phyloP scores from a whole-genome alignment of 2,113 vertebrate species.

The Tupaia tana region DNA sequence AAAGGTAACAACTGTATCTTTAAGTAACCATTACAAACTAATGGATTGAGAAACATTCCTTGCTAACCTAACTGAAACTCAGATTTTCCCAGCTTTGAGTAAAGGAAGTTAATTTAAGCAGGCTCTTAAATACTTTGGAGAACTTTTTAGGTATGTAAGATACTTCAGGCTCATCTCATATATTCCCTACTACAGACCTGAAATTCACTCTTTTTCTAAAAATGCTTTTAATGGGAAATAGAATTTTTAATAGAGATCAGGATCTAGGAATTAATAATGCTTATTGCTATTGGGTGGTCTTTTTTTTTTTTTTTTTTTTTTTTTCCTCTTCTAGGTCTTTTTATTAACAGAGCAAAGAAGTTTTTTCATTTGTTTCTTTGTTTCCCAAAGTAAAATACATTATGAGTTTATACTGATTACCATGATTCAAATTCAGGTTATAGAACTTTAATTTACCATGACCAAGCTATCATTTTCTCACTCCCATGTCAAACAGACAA shows the following conservation, averaged over 20 bases:
- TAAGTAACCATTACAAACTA: not conserved
- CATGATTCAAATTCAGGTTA: not conserved
- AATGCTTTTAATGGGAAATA: not conserved
- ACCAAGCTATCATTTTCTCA: not conserved
- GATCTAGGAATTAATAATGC: not conserved
- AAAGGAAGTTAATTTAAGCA: not conserved
- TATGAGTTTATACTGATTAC: not conserved
- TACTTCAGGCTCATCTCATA: not conserved
- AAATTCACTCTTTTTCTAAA: not conserved
- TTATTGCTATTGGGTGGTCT: not conserved
- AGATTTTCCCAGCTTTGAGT: not conserved
- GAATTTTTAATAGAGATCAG: not conserved
- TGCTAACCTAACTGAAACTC: not conserved
- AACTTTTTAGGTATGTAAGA: not conserved
- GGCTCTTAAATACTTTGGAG: not conserved
- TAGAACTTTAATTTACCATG: not conserved
- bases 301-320: too few species aligned
- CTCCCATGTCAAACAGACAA: not conserved
- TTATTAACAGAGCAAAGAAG: not conserved
- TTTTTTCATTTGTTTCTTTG: not conserved
- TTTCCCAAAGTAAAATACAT: not conserved
- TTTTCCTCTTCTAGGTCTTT: too few species aligned
- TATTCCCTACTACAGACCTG: not conserved
- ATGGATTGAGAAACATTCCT: not conserved
- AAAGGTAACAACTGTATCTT: not conserved